phyloP scores from a whole-genome alignment of 1,140 invertebrate genomes.

The Saccostrea echinata region DNA sequence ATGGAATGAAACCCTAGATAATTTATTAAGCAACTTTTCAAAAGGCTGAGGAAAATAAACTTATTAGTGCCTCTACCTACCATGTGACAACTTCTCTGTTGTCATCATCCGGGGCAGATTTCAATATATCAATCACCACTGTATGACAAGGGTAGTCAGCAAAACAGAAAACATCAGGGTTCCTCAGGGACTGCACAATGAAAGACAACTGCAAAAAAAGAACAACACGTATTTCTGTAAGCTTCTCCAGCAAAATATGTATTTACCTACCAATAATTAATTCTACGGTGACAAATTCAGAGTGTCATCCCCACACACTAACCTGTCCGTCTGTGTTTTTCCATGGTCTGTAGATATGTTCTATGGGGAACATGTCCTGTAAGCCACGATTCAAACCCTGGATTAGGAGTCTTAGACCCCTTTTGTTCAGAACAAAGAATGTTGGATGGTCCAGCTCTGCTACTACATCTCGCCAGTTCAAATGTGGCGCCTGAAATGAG shows the following conservation, averaged over 20 bases:
- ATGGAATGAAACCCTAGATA: no score
- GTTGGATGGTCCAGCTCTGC: slow-evolving; percentile 93
- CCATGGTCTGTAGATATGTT: slow-evolving; percentile 94
- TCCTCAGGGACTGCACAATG: slow-evolving; percentile 89
- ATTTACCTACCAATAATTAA: neutral
- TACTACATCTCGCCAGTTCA: slow-evolving; percentile 96
- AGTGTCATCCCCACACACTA: neutral
- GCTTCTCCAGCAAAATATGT: neutral
- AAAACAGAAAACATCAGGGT: slow-evolving; percentile 96
- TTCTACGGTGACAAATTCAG: neutral
- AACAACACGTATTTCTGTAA: slow-evolving; percentile 15
- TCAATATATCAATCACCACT: slow-evolving; percentile 92
- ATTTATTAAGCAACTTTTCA: no score
- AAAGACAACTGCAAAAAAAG: slow-evolving; percentile 87
- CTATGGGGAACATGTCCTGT: slow-evolving; percentile 88
- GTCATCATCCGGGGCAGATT: slow-evolving; percentile 94
- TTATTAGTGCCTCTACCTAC: slow-evolving; percentile 77
- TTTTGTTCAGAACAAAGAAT: slow-evolving; percentile 92
- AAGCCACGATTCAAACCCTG: slow-evolving; percentile 89
- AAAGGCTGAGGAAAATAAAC: no score
- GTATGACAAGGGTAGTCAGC: slow-evolving; percentile 93
- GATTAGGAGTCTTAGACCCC: slow-evolving; percentile 90
- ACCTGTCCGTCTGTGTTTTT: slow-evolving; percentile 92
- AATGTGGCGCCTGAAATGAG: slow-evolving; percentile 73
- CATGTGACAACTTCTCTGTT: slow-evolving; percentile 95